phyloP scores from a whole-genome alignment of 2,888 invertebrate species.

The Smittia sp. region DNA sequence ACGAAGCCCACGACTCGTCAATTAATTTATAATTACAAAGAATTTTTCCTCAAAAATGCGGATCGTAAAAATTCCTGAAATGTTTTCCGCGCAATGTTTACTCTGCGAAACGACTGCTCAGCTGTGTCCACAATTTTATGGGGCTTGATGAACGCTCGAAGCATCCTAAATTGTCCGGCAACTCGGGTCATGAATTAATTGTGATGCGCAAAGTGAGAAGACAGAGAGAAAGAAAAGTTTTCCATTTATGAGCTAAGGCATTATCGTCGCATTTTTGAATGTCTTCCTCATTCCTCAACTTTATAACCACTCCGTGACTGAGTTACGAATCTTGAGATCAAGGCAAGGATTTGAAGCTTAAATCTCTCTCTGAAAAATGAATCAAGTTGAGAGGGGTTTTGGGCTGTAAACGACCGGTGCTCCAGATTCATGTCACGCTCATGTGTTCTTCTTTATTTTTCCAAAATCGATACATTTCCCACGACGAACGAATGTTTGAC shows the following conservation, averaged over 20 bases:
- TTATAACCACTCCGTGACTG: background rate
- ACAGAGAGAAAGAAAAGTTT: background rate
- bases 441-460: no score
- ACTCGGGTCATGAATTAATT: background rate
- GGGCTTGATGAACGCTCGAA: no score
- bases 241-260: background rate
- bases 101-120: background rate
- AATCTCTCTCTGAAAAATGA: background rate
- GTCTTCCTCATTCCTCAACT: background rate
- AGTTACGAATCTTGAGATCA: background rate
- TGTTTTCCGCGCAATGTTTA: background rate
- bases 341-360: background rate
- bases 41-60: background rate
- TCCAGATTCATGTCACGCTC: no score
- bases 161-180: no score
- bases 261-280: no score
- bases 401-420: no score
- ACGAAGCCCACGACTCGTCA: conserved; percentile 24
- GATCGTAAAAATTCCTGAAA: conserved; percentile 11
- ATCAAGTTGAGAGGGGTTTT: no score
- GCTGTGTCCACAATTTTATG: no score
- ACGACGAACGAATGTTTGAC: no score
- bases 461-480: no score
- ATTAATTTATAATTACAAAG: conserved; percentile 24
- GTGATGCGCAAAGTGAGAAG: background rate